Evolutionary conservation across 2,797 vertebrate species (phyloP), one percentile per base, ranked within the genome.

Genomic region (Rhadinocentrus ornatus): DNA sequence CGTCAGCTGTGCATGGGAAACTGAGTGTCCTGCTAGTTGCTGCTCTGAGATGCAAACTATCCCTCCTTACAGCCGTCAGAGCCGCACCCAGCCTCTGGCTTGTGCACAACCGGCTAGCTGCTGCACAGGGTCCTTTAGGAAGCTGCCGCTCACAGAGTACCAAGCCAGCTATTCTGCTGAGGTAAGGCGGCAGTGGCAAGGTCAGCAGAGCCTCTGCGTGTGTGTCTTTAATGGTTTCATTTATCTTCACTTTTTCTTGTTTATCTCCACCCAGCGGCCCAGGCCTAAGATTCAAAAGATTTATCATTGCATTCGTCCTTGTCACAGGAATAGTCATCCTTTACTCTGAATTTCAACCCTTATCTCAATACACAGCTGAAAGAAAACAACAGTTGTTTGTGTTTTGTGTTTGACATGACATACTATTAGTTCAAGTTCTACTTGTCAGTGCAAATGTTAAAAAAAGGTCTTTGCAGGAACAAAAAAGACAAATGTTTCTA

Each of bases 1-100:
- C 61, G 11, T 15, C 71, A 89, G 88, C 74, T 65, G 68, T 55
- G 58, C 22, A 3, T 20, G 20, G 39, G 22, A 67, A 66, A 9
- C 69, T 11, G 67, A 73, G 53, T 37, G 32, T 11, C n/a, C 48
- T 1, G 32, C 27, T 20, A 10, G 24, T 13, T 71, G 31, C 31
- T 34, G 58, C 16, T 50, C n/a, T 6, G 44, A 63, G 35, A 59
- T 48, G 54, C 61, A 67, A 39, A 20, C 20, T n/a, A 29, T 26
- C n/a, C 59, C 75, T 57, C 20, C 37, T 37, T 41, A 24, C 32
- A 2, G 18, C 41, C 27, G 16, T 32, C 6, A 13, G 11, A 53
- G 63, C 35, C 32, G 46, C 62, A 22, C 11, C 1, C 6, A 0
- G 24, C 54, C 63, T 55, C 57, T 16, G 46, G 29, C 27, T 62